Evolutionary conservation across 2,113 vertebrate genomes (phyloP), one percentile per base, ranked within the genome.

Genomic region (Oophaga pumilio): DNA sequence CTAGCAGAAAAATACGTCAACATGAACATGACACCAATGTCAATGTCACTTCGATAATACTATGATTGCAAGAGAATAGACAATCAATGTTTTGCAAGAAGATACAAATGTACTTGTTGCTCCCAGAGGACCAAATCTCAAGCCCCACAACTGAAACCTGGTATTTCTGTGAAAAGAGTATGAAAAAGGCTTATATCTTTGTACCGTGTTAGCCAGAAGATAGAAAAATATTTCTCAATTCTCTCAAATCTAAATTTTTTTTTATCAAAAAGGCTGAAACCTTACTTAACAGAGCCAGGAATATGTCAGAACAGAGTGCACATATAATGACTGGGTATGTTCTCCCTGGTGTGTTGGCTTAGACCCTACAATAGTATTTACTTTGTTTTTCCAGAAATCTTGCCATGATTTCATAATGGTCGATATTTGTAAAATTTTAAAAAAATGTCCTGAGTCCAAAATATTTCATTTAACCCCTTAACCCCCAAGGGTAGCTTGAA

Each of bases 21-120:
- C 62, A 91, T 85, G 88, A 92, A 89, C 52, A 86, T 68, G 89
- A 90, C 89, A 85, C 84, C 92, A 88, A 90, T 89, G 90, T 86
- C 92, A 88, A 90, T 89, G 90, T 86, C 49, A 79, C 88, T 85
- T 92, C 84, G 86, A 91, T 92, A 93, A 92, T 90, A 90, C 90
- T 86, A 86, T 73, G 89, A 89, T 87, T 91, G 84, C 78, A 84
- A 89, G 91, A 69, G 87, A 89, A 91, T 84, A 93, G 92, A 89
- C 89, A 90, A 90, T 86, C 89, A 94, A 93, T 89, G 91, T 89
- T 89, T 33, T 73, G 56, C 89, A 89, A 89, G 90, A 92, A 94
- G 92, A 91, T 91, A 89, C 86, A 93, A 92, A 91, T 92, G 90
- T 91, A 89, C 91, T 91, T 93, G 89, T 84, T 69, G 90, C 89